Percentiles rank a stretch among this genome's conserved stretches.
These are phyloP conservation scores for Zaprionus bogoriensis DNA, from an alignment of 2,888 invertebrate genomes.

Conservation along the genomic window DNA sequence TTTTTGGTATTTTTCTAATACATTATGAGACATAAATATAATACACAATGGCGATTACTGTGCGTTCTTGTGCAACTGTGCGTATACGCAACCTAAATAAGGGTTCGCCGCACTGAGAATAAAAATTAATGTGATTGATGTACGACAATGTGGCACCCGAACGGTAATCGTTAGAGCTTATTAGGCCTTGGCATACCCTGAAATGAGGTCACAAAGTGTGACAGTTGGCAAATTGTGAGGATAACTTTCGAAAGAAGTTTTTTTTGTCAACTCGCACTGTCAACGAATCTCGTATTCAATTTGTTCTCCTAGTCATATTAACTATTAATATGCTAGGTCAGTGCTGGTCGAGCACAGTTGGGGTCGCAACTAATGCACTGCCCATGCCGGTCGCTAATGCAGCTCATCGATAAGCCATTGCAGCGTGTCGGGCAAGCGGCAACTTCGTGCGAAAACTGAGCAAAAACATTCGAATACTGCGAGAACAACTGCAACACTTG, in stretches of 20 bases:
- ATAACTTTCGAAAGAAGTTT: too few relatives aligned
- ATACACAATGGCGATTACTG: constrained; percentile 34
- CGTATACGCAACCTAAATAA: constrained; percentile 26
- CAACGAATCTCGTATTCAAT: too few relatives aligned
- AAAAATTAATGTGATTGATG: constrained; percentile 14
- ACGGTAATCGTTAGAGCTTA: neutral
- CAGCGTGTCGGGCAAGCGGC: neutral
- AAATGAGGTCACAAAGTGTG: too few relatives aligned
- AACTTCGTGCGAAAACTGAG: neutral
- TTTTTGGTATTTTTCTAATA: constrained; percentile 5
- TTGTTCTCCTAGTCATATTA: too few relatives aligned
- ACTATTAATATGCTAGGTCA: too few relatives aligned
- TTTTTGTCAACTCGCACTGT: too few relatives aligned
- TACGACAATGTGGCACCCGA: neutral
- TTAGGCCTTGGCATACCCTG: neutral
- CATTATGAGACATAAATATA: constrained; percentile 45
- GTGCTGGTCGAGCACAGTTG: too few relatives aligned
- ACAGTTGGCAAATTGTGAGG: too few relatives aligned
- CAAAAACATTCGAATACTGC: constrained; percentile 30
- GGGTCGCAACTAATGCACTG: neutral
- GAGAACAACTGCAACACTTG: constrained; percentile 51
- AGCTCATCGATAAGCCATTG: constrained; percentile 13
- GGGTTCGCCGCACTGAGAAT: neutral
- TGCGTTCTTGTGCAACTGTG: constrained; percentile 20
- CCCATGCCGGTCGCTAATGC: neutral